Conservation (phyloP, 2,797 vertebrate genomes). For the Brachyalestes nurse region DNA sequence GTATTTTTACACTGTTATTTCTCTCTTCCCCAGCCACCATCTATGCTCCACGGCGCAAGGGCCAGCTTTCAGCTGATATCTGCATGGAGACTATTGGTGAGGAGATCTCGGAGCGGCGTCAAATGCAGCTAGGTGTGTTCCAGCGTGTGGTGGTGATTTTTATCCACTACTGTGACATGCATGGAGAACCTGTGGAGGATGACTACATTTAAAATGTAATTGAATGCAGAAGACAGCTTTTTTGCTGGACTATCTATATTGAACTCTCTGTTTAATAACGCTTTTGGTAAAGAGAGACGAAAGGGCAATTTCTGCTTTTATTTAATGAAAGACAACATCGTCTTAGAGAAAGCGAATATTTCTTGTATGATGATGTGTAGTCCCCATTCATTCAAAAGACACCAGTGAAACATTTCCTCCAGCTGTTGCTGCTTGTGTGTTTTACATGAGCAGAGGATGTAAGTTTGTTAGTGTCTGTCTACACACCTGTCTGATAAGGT, state of each 20-base stretch:
- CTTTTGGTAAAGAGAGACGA: background rate
- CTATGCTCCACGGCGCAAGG: conserved; percentile 95
- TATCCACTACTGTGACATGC: conserved; percentile 97
- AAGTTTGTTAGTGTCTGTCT: background rate
- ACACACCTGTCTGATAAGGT: conserved; percentile 3
- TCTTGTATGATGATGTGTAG: background rate
- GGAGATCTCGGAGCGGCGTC: conserved; percentile 94
- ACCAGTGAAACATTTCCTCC: background rate
- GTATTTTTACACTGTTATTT: background rate
- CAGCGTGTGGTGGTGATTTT: conserved; percentile 95
- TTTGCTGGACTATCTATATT: background rate
- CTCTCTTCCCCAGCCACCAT: conserved; percentile 85
- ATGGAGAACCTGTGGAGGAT: conserved; percentile 94
- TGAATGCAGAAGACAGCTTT: background rate
- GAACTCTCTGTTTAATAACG: background rate
- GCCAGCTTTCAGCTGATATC: conserved; percentile 96
- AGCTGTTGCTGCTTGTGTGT: conserved; percentile 23
- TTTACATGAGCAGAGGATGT: background rate
- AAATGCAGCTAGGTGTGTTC: conserved; percentile 90
- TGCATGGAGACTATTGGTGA: conserved; percentile 99
- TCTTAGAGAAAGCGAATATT: conserved; percentile 3
- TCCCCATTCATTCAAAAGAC: conserved; percentile 5
- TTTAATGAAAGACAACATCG: conserved; percentile 23
- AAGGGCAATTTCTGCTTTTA: conserved; percentile 38
- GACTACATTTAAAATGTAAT: conserved; percentile 86